Evolutionary conservation across 2,113 vertebrate species (phyloP).

Genomic region (Leucopsar rothschildi): DNA sequence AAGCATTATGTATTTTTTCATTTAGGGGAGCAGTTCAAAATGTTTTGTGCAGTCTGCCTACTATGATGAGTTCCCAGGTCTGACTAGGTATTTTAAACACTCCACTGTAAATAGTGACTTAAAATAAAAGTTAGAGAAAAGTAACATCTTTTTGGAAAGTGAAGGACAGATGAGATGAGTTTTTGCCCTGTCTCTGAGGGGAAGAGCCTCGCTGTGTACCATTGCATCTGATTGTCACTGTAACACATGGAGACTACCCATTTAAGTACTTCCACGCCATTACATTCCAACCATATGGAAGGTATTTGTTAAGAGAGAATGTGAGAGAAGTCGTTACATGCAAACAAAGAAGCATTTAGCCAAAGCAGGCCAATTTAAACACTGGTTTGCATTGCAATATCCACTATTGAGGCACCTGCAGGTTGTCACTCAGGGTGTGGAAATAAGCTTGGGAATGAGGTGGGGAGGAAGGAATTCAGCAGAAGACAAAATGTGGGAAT

Average conservation of each 20-base stretch:
- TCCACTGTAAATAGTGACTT: not conserved
- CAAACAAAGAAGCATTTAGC: slow-evolving; percentile 18
- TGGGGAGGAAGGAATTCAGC: not conserved
- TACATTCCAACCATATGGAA: not conserved
- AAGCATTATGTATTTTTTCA: not conserved
- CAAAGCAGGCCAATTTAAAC: slow-evolving; percentile 32
- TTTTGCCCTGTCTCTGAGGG: not conserved
- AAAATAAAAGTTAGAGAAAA: not conserved
- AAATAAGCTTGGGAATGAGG: not conserved
- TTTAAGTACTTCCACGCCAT: not conserved
- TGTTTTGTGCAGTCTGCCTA: accelerated
- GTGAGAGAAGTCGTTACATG: not conserved
- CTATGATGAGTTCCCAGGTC: not conserved
- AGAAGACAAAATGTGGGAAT: not conserved
- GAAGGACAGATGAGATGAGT: not conserved
- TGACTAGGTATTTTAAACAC: not conserved
- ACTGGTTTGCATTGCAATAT: slow-evolving; percentile 37
- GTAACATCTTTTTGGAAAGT: not conserved
- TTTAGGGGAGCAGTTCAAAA: not conserved
- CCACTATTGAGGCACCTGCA: not conserved
- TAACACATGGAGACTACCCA: not conserved
- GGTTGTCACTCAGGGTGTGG: slow-evolving; percentile 1
- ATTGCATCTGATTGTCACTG: not conserved
- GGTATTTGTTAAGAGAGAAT: not conserved
- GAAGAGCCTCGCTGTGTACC: not conserved